Conservation (phyloP, 1,140 invertebrate genomes). For the Cepaea nemoralis region DNA sequence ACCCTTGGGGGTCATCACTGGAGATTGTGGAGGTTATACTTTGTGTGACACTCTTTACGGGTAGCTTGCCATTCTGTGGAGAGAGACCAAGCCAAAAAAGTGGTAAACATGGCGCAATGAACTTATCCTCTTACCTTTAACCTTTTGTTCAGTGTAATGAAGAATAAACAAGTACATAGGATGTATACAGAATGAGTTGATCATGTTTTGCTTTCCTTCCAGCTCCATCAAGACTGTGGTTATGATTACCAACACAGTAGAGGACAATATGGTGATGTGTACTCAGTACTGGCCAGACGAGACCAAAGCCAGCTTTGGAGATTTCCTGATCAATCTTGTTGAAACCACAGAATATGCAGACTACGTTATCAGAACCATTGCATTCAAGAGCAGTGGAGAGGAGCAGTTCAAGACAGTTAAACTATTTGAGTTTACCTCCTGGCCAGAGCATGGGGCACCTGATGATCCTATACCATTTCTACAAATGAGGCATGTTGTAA, state of each 20-base stretch:
- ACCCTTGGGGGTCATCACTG: too few species aligned
- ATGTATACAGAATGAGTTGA: too few species aligned
- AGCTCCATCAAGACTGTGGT: slow-evolving; percentile 59
- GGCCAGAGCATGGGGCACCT: slow-evolving; percentile 98
- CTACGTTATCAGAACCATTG: slow-evolving; percentile 59
- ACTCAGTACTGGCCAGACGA: slow-evolving; percentile 70
- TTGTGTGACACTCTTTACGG: too few species aligned
- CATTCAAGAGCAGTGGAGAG: slow-evolving; percentile 30
- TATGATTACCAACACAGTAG: slow-evolving; percentile 66
- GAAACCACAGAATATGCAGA: slow-evolving; percentile 58
- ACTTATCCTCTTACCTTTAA: too few species aligned
- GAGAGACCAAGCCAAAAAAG: too few species aligned
- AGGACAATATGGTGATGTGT: slow-evolving; percentile 70
- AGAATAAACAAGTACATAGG: too few species aligned
- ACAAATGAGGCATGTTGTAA: slow-evolving; percentile 90
- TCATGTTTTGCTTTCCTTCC: background rate
- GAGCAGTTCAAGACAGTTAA: slow-evolving; percentile 46
- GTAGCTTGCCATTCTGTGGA: too few species aligned
- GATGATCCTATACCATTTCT: slow-evolving; percentile 97
- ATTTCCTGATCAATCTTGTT: slow-evolving; percentile 57
- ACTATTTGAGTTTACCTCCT: slow-evolving; percentile 93
- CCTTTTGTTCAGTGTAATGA: too few species aligned
- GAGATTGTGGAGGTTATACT: too few species aligned
- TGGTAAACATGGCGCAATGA: too few species aligned
- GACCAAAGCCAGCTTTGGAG: slow-evolving; percentile 54